Evolutionary conservation across 2,797 vertebrate genomes (phyloP).

Genomic region (Liparis tanakae): DNA sequence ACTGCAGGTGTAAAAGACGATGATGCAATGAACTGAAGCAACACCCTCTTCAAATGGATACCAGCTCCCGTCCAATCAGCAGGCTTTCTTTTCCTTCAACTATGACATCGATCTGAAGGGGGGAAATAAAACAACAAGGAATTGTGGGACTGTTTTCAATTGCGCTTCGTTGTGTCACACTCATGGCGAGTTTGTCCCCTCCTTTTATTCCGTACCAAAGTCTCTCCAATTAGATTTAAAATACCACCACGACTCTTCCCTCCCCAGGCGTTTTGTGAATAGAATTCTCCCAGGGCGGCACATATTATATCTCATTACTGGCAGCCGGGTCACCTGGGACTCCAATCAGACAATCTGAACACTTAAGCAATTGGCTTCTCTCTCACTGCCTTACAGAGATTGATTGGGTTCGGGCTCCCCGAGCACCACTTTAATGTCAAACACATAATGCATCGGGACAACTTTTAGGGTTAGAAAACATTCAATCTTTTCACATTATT

Average conservation of each 20-base stretch:
- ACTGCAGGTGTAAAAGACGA: slow-evolving; percentile 54
- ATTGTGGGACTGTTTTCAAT: slow-evolving; percentile 28
- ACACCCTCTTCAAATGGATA: slow-evolving; percentile 2
- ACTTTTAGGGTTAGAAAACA: slow-evolving; percentile 66
- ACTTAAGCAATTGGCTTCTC: slow-evolving; percentile 79
- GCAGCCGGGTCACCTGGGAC: slow-evolving; percentile 78
- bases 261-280: slow-evolving; percentile 78
- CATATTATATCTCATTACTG: slow-evolving; percentile 84
- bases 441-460: slow-evolving; percentile 73
- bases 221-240: slow-evolving; percentile 81
- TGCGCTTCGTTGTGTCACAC: slow-evolving; percentile 63
- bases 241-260: slow-evolving; percentile 67
- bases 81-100: slow-evolving; percentile 59
- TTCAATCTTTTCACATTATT: slow-evolving; percentile 49
- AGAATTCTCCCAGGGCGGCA: slow-evolving; percentile 70
- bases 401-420: slow-evolving; percentile 77
- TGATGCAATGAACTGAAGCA: background rate
- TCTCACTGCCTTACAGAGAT: slow-evolving; percentile 62
- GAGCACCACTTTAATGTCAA: slow-evolving; percentile 80
- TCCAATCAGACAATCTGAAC: slow-evolving; percentile 76
- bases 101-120: slow-evolving; percentile 49
- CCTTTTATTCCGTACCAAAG: slow-evolving; percentile 65
- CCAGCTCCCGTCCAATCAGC: slow-evolving; percentile 55
- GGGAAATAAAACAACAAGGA: slow-evolving; percentile 7
- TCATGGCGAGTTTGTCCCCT: slow-evolving; percentile 26